Conservation (phyloP, 2,888 invertebrate species). For the Podotricha telesiphe region DNA sequence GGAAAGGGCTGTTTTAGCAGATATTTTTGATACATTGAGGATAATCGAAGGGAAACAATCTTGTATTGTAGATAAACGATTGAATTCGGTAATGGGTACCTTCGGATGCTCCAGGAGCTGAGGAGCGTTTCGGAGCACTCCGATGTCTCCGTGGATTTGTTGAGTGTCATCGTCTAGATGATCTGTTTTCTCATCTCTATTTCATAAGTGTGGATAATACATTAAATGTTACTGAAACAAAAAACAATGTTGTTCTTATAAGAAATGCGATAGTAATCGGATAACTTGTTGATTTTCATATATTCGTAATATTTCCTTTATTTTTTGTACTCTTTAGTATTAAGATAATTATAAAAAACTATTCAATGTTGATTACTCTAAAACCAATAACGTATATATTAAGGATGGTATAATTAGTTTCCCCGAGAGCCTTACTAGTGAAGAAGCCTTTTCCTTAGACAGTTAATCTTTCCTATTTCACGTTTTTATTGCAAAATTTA, state of each 20-base stretch:
- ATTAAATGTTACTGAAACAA: conserved; percentile 80
- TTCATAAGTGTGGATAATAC: conserved; percentile 71
- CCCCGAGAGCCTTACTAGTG: conserved; percentile 80
- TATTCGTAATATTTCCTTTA: conserved; percentile 84
- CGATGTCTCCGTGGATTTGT: conserved; percentile 47
- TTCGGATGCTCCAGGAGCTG: conserved; percentile 41
- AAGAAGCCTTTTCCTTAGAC: conserved; percentile 81
- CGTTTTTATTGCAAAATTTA: conserved; percentile 53
- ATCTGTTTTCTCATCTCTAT: conserved; percentile 62
- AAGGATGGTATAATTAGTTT: conserved; percentile 80
- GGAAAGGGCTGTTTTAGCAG: conserved; percentile 82
- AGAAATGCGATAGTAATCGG: conserved; percentile 78
- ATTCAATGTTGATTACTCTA: conserved; percentile 84
- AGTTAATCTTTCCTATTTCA: conserved; percentile 58
- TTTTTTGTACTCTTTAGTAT: conserved; percentile 84
- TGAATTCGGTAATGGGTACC: conserved; percentile 45
- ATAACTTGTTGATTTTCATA: conserved; percentile 83
- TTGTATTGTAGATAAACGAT: conserved; percentile 60
- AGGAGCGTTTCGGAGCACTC: conserved; percentile 41
- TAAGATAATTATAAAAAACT: conserved; percentile 83
- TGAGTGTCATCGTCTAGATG: conserved; percentile 51
- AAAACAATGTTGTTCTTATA: conserved; percentile 82
- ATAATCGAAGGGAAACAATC: conserved; percentile 80
- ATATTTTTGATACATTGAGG: conserved; percentile 84
- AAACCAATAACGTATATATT: conserved; percentile 80